phyloP scores from a whole-genome alignment of 2,888 invertebrate genomes.

The Apodemia zela region DNA sequence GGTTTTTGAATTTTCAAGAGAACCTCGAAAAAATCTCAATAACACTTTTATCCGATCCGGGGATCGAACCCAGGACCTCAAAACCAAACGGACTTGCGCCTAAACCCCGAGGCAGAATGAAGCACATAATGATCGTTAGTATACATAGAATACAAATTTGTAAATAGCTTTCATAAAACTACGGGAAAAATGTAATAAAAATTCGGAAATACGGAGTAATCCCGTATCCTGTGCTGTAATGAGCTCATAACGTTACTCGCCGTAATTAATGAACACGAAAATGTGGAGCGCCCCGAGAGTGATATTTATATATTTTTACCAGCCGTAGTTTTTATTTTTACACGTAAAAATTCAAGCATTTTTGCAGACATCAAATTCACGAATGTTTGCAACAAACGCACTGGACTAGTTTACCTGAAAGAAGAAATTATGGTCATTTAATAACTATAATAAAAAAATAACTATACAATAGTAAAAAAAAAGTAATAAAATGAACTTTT shows the following conservation, averaged over 20 bases:
- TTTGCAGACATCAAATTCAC: neutral
- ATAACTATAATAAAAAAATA: too few relatives aligned
- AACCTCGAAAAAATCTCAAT: too few relatives aligned
- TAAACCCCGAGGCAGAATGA: too few relatives aligned
- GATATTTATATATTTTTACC: slow-evolving; percentile 1
- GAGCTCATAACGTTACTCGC: slow-evolving; percentile 10
- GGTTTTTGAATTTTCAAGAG: too few relatives aligned
- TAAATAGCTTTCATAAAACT: neutral
- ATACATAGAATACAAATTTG: neutral
- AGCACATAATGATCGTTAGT: too few relatives aligned
- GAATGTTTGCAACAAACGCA: neutral
- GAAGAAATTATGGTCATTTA: too few relatives aligned
- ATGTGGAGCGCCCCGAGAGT: slow-evolving; percentile 1
- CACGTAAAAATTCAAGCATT: neutral
- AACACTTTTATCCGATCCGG: too few relatives aligned
- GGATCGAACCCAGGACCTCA: too few relatives aligned
- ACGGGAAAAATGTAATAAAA: neutral
- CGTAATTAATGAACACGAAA: slow-evolving; percentile 9
- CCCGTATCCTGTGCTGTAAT: slow-evolving; percentile 5
- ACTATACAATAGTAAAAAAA: too few relatives aligned
- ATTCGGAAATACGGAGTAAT: slow-evolving; percentile 8
- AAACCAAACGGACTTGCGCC: too few relatives aligned
- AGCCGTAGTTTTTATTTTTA: neutral
- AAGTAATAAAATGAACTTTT: too few relatives aligned
- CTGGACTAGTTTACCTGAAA: too few relatives aligned